Percentiles rank a stretch among this genome's conserved stretches.
phyloP scores from a whole-genome alignment of 2,888 invertebrate species.

The Nomada lathburiana region DNA sequence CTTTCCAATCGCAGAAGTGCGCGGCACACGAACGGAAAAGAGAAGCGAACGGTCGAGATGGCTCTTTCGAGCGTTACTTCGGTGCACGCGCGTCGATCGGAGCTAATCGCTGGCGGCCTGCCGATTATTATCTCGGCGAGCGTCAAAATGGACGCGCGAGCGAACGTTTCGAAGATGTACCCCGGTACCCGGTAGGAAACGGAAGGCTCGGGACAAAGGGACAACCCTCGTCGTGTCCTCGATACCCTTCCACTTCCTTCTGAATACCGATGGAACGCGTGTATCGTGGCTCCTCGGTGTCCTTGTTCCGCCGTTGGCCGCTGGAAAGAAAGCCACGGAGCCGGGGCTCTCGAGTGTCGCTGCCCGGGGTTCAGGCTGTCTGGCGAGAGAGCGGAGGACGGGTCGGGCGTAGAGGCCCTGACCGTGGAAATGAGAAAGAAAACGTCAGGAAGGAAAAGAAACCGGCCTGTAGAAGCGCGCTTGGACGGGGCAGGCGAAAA shows the following conservation, averaged over 20 bases:
- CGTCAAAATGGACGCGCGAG: neutral
- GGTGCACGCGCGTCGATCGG: conserved; percentile 31
- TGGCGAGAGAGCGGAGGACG: conserved; percentile 38
- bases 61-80: conserved; percentile 38
- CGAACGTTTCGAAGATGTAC: neutral
- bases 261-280: too few species aligned
- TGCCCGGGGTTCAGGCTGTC: conserved; percentile 49
- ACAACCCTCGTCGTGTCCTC: too few species aligned
- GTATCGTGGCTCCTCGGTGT: too few species aligned
- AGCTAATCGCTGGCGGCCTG: conserved; percentile 25
- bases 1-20: conserved; percentile 54
- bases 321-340: neutral
- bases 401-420: conserved; percentile 44
- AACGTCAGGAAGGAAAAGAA: conserved; percentile 61
- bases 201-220: too few species aligned
- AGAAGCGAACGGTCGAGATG: conserved; percentile 48
- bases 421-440: conserved; percentile 69
- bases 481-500: conserved; percentile 7
- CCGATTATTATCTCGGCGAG: conserved; percentile 49
- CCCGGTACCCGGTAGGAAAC: neutral
- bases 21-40: conserved; percentile 31
- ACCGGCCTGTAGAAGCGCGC: conserved; percentile 30
- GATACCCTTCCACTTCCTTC: too few species aligned
- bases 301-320: too few species aligned
- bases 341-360: neutral